phyloP scores from a whole-genome alignment of 2,113 vertebrate species.

The Myxocyprinus asiaticus region DNA sequence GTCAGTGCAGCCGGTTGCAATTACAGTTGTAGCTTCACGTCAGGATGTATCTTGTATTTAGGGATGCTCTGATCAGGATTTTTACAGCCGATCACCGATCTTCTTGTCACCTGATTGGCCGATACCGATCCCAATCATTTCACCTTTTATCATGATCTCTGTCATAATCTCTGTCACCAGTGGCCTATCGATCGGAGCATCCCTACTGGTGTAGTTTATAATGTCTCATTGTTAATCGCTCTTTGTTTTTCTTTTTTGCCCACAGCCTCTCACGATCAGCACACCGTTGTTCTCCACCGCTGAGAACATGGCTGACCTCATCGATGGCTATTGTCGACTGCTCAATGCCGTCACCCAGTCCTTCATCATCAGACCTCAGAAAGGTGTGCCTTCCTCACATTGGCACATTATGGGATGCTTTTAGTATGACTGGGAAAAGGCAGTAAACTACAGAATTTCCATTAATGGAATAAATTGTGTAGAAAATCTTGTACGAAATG shows the following conservation, averaged over 20 bases:
- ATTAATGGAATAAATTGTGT: not conserved
- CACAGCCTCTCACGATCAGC: conserved; percentile 94
- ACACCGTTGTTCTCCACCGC: conserved; percentile 93
- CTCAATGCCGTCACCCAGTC: conserved; percentile 87
- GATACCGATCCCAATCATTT: too few species aligned
- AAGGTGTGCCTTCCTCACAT: conserved; percentile 77
- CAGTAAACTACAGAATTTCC: not conserved
- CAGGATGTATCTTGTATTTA: not conserved
- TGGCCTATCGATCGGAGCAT: too few species aligned
- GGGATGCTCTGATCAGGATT: too few species aligned
- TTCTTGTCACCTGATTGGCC: too few species aligned
- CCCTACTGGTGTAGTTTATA: not conserved
- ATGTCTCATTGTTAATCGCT: conserved; percentile 39
- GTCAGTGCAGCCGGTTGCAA: conserved; percentile 4
- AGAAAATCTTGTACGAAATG: too few species aligned
- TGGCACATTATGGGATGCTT: not conserved
- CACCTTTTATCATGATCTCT: too few species aligned
- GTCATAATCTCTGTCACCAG: too few species aligned
- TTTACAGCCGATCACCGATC: too few species aligned
- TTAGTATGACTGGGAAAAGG: not conserved
- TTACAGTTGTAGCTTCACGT: not conserved
- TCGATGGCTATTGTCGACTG: conserved; percentile 96
- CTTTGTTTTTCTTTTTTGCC: not conserved
- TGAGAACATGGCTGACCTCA: conserved; percentile 97
- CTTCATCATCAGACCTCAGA: conserved; percentile 92